Evolutionary conservation across 2,113 vertebrate genomes (phyloP).

Genomic region (Typhlomys cinereus): DNA sequence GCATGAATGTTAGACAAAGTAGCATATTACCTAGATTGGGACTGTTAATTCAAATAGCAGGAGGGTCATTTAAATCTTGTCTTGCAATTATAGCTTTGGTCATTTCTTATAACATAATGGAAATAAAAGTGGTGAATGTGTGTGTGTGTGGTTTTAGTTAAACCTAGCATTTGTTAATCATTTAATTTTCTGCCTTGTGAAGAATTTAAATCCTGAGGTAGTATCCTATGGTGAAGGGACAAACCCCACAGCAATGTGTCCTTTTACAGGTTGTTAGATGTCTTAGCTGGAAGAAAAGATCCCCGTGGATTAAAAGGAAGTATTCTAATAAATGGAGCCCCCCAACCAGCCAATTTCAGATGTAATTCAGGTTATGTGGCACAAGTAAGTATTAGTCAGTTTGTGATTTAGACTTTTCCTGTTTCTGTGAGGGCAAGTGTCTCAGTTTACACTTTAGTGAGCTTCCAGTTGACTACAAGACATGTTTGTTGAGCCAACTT

Average conservation of each 20-base stretch:
- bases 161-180: not conserved
- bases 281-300: slow-evolving; percentile 89
- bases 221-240: not conserved
- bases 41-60: not conserved
- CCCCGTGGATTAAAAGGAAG: slow-evolving; percentile 88
- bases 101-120: not conserved
- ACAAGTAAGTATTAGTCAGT: slow-evolving; percentile 85
- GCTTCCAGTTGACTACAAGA: not conserved
- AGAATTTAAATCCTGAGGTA: not conserved
- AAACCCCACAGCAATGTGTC: not conserved
- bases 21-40: not conserved
- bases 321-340: slow-evolving; percentile 91
- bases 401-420: not conserved
- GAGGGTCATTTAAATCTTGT: not conserved
- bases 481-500: not conserved
- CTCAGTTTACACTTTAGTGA: not conserved
- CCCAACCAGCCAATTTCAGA: slow-evolving; percentile 94
- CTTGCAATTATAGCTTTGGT: not conserved
- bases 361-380: slow-evolving; percentile 96
- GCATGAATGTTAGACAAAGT: not conserved
- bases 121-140: not conserved
- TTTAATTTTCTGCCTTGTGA: not conserved
- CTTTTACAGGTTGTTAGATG: slow-evolving; percentile 82
- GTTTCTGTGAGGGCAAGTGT: not conserved
- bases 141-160: not conserved